Conservation (phyloP, 2,113 vertebrate genomes). For the Clarias gariepinus region DNA sequence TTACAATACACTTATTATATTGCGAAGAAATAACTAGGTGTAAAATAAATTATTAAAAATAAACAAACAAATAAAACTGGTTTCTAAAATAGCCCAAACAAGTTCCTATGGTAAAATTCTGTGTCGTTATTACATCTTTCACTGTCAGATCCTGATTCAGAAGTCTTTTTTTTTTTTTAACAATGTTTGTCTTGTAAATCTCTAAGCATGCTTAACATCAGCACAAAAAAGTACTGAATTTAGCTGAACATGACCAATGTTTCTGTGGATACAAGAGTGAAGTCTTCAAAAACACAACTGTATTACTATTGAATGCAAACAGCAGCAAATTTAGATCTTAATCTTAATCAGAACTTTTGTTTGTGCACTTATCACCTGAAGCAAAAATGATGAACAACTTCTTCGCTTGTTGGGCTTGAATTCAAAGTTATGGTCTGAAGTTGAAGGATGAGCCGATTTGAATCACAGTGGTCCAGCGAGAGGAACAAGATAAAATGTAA, state of each 20-base stretch:
- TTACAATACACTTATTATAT: background rate
- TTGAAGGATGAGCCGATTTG: slow-evolving; percentile 14
- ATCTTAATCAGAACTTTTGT: background rate
- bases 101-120: background rate
- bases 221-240: background rate
- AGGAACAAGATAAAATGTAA: background rate
- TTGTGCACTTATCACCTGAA: background rate
- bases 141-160: background rate
- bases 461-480: background rate
- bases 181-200: background rate
- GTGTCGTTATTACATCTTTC: background rate
- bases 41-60: no score
- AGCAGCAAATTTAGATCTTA: background rate
- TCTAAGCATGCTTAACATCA: background rate
- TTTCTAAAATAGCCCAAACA: background rate
- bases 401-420: slow-evolving; percentile 1
- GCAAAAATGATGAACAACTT: background rate
- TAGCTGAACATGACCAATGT: background rate
- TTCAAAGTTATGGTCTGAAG: slow-evolving; percentile 59
- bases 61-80: no score
- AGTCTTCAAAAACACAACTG: background rate
- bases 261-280: background rate
- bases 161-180: slow-evolving; percentile 11
- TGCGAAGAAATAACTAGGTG: background rate
- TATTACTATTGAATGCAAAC: background rate